phyloP scores from a whole-genome alignment of 2,113 vertebrate species.

The Eretmochelys imbricata region DNA sequence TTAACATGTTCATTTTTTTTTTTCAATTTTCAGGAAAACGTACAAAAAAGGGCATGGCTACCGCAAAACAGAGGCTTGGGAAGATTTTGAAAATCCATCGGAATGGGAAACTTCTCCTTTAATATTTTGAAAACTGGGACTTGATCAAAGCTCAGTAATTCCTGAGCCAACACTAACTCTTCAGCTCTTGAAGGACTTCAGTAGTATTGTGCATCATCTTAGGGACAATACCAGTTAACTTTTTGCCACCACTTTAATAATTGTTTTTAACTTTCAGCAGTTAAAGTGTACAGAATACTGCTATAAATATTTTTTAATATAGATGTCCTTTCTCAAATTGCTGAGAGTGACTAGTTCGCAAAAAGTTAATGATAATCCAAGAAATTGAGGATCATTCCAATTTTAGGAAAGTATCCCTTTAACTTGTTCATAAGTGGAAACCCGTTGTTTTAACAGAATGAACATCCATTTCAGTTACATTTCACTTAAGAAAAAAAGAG shows the following conservation, averaged over 20 bases:
- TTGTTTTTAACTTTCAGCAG: constrained; percentile 94
- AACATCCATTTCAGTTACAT: constrained; percentile 49
- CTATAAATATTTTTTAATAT: constrained; percentile 96
- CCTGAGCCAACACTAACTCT: constrained; percentile 74
- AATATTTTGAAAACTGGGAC: constrained; percentile 80
- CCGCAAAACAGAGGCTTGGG: constrained; percentile 99
- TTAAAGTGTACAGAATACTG: constrained; percentile 89
- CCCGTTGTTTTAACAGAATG: constrained; percentile 32
- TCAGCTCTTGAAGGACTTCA: constrained; percentile 72
- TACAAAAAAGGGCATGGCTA: constrained; percentile 99
- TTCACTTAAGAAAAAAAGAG: constrained; percentile 63
- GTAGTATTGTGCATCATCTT: constrained; percentile 71
- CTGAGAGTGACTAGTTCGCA: constrained; percentile 81
- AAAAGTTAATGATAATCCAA: constrained; percentile 69
- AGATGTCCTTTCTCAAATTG: constrained; percentile 82
- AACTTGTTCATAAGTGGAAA: constrained; percentile 52
- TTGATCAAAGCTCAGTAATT: constrained; percentile 76
- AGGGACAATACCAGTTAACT: constrained; percentile 80
- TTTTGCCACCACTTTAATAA: constrained; percentile 83
- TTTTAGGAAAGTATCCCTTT: constrained; percentile 86
- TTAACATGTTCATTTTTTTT: background rate
- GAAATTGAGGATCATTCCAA: constrained; percentile 83
- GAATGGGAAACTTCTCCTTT: constrained; percentile 98
- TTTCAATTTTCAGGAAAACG: constrained; percentile 88
- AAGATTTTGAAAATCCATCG: constrained; percentile 99